Base-by-base conservation (phyloP, 2,888 invertebrate genomes). In the Cataglyphis rosenhaueri region DNA sequence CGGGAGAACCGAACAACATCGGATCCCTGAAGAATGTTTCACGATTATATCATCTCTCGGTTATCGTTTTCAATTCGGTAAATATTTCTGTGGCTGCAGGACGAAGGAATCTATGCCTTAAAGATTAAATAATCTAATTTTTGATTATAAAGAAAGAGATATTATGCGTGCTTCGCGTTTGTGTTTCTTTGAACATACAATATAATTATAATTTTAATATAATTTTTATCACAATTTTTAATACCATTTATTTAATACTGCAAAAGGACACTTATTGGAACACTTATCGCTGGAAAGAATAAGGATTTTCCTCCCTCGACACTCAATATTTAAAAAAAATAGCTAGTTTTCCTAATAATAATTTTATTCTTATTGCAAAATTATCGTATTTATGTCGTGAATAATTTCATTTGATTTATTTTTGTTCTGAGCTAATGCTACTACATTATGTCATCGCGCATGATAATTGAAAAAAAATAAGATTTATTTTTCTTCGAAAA, bases 21-120 rank as follows among this genome's bases (percentile, higher is more conserved):
- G 38, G 35, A n/a, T 32, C 38, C 21, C 57, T 15, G 29, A 25
- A n/a, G 66, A 82, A 84, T 84, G 62, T 64, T 25, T 52, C 38
- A 59, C 25, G 48, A 84, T 84, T 84, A 82, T 75, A 81, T 82
- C 74, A 52, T 61, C 38, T 35, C 44, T 55, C 55, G 32, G 35
- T 73, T 84, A 82, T 68, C 52, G 32, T 32, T 29, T 55, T 44
- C 35, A 62, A n/a, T 61, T 10, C 25, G 59, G 1, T 61, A 71
- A 83, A 73, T 73, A 41, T 59, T 68, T 68, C 21, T 59, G 10
- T 15, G 18, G 9, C 1, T 32, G 52, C 15, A 59, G 5, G 57
- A 44, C 12, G 8, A 44, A 21, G 21, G 21, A 62, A 68, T 57
- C 1, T 57, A 18, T 64, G 9, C 12, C 12, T n/a, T 38, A 3